Evolutionary conservation across 1,140 invertebrate genomes (phyloP).

Genomic region (Drosophila mojavensis): DNA sequence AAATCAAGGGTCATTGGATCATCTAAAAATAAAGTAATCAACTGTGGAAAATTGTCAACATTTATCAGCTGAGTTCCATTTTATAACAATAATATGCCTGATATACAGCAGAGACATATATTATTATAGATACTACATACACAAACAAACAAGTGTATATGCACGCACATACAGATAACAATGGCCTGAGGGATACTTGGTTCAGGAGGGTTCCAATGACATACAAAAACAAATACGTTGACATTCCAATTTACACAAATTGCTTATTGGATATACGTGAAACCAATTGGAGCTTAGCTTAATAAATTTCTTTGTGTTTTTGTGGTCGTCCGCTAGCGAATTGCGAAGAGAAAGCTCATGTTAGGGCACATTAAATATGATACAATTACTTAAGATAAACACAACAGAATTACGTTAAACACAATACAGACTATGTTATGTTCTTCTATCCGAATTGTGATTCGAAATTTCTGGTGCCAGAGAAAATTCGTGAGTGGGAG

Average conservation of each 20-base stretch:
- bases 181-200: conserved; percentile 60
- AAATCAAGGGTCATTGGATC: conserved; percentile 47
- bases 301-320: conserved; percentile 10
- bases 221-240: conserved; percentile 21
- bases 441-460: background rate
- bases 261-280: conserved; percentile 39
- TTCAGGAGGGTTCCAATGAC: conserved; percentile 31
- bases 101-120: conserved; percentile 14
- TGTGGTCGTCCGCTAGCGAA: conserved; percentile 17
- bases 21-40: conserved; percentile 59
- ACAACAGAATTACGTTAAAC: conserved; percentile 15
- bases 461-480: background rate
- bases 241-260: conserved; percentile 16
- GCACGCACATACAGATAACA: conserved; percentile 47
- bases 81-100: conserved; percentile 60
- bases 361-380: conserved; percentile 1
- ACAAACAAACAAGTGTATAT: conserved; percentile 14
- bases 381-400: conserved; percentile 12
- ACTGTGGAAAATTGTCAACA: conserved; percentile 52
- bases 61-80: conserved; percentile 18
- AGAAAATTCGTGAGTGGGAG: background rate
- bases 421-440: conserved; percentile 10
- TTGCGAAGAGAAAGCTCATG: conserved; percentile 72
- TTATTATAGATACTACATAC: conserved; percentile 41
- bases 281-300: conserved; percentile 61